A percentile compares a stretch with the other conserved stretches of the same genome.
Conservation (phyloP, 2,888 invertebrate species). For the Cabera pusaria region DNA sequence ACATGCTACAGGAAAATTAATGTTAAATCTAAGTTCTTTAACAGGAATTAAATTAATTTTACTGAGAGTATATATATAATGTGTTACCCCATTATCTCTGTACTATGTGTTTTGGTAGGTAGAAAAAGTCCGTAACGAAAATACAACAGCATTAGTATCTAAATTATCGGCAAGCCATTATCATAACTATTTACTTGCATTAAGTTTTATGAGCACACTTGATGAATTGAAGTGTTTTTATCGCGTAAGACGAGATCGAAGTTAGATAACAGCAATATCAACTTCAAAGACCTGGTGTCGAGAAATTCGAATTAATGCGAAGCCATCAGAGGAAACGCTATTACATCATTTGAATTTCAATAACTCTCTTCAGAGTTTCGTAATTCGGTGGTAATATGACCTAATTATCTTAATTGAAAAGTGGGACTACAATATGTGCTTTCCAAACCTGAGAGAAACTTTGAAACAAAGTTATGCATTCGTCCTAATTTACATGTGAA, state of each 20-base stretch:
- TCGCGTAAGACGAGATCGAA: slow-evolving; percentile 23
- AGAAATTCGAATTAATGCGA: slow-evolving; percentile 13
- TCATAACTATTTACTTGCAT: too few relatives aligned
- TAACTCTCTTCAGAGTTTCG: slow-evolving; percentile 21
- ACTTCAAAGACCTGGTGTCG: slow-evolving; percentile 9
- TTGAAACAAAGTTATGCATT: slow-evolving; percentile 41
- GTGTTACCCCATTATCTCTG: too few relatives aligned
- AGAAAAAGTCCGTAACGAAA: too few relatives aligned
- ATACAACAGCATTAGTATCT: too few relatives aligned
- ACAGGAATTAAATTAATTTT: too few relatives aligned
- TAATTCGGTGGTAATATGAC: slow-evolving; percentile 20
- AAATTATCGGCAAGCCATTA: too few relatives aligned
- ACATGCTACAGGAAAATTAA: slow-evolving; percentile 9
- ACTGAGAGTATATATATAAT: too few relatives aligned
- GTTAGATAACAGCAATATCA: slow-evolving; percentile 2
- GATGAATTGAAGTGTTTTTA: slow-evolving; percentile 15
- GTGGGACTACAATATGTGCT: slow-evolving; percentile 13
- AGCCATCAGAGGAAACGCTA: slow-evolving; percentile 13
- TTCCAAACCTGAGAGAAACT: slow-evolving; percentile 44
- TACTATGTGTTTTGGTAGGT: neutral
- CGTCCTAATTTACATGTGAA: slow-evolving; percentile 71
- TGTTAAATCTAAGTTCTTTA: too few relatives aligned
- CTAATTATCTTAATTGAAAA: slow-evolving; percentile 28
- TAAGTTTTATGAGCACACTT: too few relatives aligned
- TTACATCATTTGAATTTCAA: slow-evolving; percentile 21